Conservation (phyloP, 2,113 vertebrate genomes). For the Neomonachus schauinslandi region DNA sequence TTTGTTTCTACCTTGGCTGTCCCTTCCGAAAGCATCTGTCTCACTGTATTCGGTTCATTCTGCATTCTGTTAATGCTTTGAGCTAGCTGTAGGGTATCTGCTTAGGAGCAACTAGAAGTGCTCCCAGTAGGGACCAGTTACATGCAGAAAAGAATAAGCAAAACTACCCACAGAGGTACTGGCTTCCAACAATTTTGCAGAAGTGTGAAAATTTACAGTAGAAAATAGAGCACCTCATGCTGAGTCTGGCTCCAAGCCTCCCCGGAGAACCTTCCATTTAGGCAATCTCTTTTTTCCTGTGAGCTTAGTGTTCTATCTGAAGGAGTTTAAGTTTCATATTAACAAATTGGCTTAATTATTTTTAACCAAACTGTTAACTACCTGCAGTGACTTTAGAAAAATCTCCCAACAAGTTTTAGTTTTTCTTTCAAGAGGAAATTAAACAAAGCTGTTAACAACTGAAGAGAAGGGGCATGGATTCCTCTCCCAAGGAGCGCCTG, state of each 20-base stretch:
- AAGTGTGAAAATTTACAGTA: constrained; percentile 78
- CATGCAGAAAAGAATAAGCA: constrained; percentile 70
- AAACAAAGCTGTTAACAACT: constrained; percentile 78
- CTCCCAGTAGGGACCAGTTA: constrained; percentile 65
- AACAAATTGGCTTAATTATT: constrained; percentile 84
- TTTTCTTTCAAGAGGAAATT: constrained; percentile 82
- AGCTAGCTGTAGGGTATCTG: constrained; percentile 79
- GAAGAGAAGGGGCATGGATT: constrained; percentile 71
- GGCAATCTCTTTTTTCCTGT: constrained; percentile 70
- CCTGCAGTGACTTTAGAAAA: constrained; percentile 64
- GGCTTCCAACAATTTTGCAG: constrained; percentile 74
- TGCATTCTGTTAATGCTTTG: constrained; percentile 69
- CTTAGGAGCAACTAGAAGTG: constrained; percentile 66
- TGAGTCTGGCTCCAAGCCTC: constrained; percentile 76
- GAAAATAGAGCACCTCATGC: constrained; percentile 78
- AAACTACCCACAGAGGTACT: constrained; percentile 57
- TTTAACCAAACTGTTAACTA: constrained; percentile 81
- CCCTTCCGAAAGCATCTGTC: constrained; percentile 72
- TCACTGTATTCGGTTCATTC: constrained; percentile 59
- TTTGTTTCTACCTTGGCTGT: constrained; percentile 30
- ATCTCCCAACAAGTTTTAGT: constrained; percentile 78
- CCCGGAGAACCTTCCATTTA: constrained; percentile 56
- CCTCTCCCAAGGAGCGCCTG: constrained; percentile 52
- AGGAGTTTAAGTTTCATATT: constrained; percentile 79
- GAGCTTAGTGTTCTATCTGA: constrained; percentile 58